Conservation (phyloP, 2,797 vertebrate species). For the Limnodromus scolopaceus region DNA sequence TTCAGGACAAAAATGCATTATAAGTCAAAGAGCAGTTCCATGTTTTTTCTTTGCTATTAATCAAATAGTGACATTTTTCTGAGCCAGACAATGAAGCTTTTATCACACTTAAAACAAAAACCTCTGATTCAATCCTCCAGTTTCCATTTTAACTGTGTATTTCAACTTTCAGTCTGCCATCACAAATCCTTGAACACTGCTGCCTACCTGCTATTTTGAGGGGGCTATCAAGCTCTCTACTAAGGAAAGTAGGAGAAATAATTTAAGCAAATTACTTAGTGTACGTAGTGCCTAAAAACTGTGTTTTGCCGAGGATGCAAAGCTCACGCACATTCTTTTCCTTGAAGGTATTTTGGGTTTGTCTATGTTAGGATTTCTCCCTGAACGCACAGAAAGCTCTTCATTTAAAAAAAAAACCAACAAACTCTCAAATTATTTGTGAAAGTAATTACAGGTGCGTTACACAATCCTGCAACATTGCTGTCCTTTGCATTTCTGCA, state of each 20-base stretch:
- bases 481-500: neutral
- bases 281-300: neutral
- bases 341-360: neutral
- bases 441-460: neutral
- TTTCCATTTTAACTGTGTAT: neutral
- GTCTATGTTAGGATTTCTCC: neutral
- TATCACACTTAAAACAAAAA: neutral
- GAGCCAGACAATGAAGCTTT: constrained; percentile 11
- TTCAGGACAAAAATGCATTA: neutral
- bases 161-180: neutral
- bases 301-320: neutral
- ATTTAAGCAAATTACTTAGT: constrained; percentile 6
- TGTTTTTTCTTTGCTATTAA: neutral
- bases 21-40: neutral
- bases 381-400: neutral
- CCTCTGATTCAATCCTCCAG: neutral
- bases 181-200: neutral
- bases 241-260: neutral
- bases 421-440: neutral
- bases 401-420: neutral
- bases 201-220: constrained; percentile 10
- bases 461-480: neutral
- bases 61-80: neutral
- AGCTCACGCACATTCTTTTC: neutral
- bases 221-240: neutral